Percentiles rank a stretch among this genome's conserved stretches.
phyloP scores from a whole-genome alignment of 2,888 invertebrate species.

The Crossocerus cetratus region DNA sequence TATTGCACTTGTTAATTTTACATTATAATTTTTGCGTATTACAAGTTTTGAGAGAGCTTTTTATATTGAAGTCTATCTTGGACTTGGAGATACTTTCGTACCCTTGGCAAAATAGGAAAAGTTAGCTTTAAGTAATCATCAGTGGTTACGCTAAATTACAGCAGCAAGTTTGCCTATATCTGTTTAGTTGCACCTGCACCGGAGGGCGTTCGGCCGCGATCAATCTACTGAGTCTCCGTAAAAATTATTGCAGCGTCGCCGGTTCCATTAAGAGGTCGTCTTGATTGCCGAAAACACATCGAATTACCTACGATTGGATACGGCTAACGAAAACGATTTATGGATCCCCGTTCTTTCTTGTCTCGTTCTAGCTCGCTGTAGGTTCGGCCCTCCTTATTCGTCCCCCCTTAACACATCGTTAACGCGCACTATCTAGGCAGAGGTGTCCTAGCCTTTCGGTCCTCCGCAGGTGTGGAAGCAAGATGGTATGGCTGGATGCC shows the following conservation, averaged over 20 bases:
- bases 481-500: too few species aligned
- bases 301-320: slow-evolving; percentile 50
- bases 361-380: slow-evolving; percentile 15
- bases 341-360: slow-evolving; percentile 15
- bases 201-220: slow-evolving; percentile 17
- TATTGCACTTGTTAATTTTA: too few species aligned
- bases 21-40: too few species aligned
- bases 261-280: slow-evolving; percentile 36
- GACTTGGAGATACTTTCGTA: too few species aligned
- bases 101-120: too few species aligned
- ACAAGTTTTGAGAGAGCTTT: too few species aligned
- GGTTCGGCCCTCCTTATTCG: too few species aligned
- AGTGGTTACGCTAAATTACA: neutral
- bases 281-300: slow-evolving; percentile 28
- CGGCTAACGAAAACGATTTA: slow-evolving; percentile 31
- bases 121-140: neutral
- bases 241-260: slow-evolving; percentile 37
- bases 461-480: too few species aligned
- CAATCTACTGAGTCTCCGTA: slow-evolving; percentile 22
- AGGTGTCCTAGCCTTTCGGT: too few species aligned
- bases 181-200: slow-evolving; percentile 21
- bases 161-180: neutral
- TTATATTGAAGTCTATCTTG: too few species aligned
- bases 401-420: neutral
- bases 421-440: neutral